These are phyloP conservation scores for Synergus itoensis DNA, from an alignment of 2,888 invertebrate species.

Conservation along the genomic window DNA sequence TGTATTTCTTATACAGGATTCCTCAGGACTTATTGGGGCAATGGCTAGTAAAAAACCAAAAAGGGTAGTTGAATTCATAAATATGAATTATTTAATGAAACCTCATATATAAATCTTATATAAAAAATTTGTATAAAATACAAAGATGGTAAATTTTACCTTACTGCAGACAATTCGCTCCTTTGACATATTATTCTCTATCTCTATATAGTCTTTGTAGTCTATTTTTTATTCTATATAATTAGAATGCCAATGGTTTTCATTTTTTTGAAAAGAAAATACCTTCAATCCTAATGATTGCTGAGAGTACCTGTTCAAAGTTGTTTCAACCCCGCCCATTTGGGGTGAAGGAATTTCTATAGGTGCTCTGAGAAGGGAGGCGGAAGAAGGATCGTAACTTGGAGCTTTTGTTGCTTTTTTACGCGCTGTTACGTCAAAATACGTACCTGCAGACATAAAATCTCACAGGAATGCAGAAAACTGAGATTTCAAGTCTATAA, in stretches of 20 bases:
- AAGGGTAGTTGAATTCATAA: no score
- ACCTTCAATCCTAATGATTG: not conserved
- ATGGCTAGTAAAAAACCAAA: no score
- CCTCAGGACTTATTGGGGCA: no score
- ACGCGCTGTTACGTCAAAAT: slow-evolving; percentile 27
- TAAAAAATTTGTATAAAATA: no score
- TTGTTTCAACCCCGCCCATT: slow-evolving; percentile 19
- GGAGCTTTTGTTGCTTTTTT: slow-evolving; percentile 18
- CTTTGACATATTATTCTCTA: not conserved
- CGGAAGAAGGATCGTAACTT: slow-evolving; percentile 1
- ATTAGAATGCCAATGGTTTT: not conserved
- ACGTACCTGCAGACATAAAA: not conserved
- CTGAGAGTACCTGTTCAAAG: slow-evolving; percentile 22
- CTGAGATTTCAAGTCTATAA: not conserved
- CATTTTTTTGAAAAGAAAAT: slow-evolving; percentile 12
- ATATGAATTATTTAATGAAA: no score
- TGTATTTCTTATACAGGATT: not conserved
- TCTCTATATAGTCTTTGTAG: not conserved
- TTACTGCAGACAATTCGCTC: no score
- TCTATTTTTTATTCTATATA: not conserved
- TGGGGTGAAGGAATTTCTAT: slow-evolving; percentile 17
- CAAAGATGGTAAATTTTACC: no score
- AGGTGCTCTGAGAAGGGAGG: slow-evolving; percentile 15
- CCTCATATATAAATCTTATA: no score
- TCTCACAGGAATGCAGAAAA: slow-evolving; percentile 6